Conservation (phyloP, 2,888 invertebrate genomes). For the Drosophila subsilvestris region DNA sequence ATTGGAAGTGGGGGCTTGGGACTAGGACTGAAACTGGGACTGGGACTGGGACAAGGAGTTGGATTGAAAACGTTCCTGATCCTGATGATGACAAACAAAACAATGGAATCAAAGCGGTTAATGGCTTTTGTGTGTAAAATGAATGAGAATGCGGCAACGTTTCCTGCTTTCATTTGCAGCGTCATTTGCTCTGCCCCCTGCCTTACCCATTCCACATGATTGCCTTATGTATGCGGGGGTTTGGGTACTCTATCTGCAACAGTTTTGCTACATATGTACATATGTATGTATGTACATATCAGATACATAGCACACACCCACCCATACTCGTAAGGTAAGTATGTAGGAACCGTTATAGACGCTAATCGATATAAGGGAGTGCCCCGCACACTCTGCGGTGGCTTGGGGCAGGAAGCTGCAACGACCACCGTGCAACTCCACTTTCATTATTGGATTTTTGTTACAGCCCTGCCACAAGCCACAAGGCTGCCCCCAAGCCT, state of each 20-base stretch:
- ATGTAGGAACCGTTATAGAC: slow-evolving; percentile 61
- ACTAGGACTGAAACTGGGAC: not conserved
- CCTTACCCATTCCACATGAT: slow-evolving; percentile 31
- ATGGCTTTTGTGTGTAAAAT: slow-evolving; percentile 78
- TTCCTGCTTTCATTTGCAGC: slow-evolving; percentile 78
- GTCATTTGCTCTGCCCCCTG: slow-evolving; percentile 63
- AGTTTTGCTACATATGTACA: slow-evolving; percentile 34
- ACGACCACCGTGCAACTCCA: slow-evolving; percentile 47
- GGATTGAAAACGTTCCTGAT: slow-evolving; percentile 28
- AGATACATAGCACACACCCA: slow-evolving; percentile 14
- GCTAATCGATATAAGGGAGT: slow-evolving; percentile 65
- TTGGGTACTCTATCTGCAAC: slow-evolving; percentile 16
- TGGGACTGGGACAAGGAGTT: not conserved
- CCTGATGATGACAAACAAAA: slow-evolving; percentile 73
- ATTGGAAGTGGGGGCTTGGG: slow-evolving; percentile 3
- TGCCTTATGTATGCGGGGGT: slow-evolving; percentile 44
- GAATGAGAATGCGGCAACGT: slow-evolving; percentile 65
- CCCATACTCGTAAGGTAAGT: slow-evolving; percentile 2
- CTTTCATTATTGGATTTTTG: slow-evolving; percentile 67
- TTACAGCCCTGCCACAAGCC: slow-evolving; percentile 58
- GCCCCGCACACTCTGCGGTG: slow-evolving; percentile 6
- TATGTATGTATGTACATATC: slow-evolving; percentile 18
- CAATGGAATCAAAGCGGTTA: slow-evolving; percentile 77
- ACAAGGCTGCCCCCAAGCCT: slow-evolving; percentile 47
- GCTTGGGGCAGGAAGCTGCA: slow-evolving; percentile 47